Conservation (phyloP, 2,113 vertebrate species). For the Diphyllodes magnificus region DNA sequence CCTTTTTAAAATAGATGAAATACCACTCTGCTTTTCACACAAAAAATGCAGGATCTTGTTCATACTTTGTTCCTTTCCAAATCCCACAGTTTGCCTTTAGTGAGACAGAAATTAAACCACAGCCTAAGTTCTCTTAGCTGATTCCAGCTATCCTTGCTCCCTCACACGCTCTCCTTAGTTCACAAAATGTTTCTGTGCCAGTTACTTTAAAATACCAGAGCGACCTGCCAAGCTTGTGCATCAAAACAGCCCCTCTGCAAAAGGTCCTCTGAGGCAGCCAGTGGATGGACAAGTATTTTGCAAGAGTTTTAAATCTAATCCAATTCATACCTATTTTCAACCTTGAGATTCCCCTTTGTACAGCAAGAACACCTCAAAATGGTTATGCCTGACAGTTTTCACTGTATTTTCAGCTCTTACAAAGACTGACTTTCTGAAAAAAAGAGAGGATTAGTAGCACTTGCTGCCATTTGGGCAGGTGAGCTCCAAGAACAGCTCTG, state of each 20-base stretch:
- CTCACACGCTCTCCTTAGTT: background rate
- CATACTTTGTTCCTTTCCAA: background rate
- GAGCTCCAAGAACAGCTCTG: background rate
- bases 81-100: constrained; percentile 13
- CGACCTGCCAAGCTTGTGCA: background rate
- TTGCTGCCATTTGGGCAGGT: background rate
- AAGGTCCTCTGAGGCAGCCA: background rate
- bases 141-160: background rate
- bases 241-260: background rate
- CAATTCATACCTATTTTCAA: background rate
- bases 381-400: background rate
- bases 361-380: background rate
- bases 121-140: background rate
- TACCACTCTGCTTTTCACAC: constrained; percentile 8
- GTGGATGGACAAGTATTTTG: background rate
- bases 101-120: constrained; percentile 44
- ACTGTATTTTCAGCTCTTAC: background rate
- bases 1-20: constrained; percentile 11
- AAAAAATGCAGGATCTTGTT: background rate
- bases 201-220: background rate
- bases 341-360: background rate
- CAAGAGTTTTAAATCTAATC: background rate
- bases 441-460: background rate
- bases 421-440: background rate
- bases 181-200: background rate